Evolutionary conservation across 2,113 vertebrate genomes (phyloP).

Genomic region (Chaenogobius annularis): DNA sequence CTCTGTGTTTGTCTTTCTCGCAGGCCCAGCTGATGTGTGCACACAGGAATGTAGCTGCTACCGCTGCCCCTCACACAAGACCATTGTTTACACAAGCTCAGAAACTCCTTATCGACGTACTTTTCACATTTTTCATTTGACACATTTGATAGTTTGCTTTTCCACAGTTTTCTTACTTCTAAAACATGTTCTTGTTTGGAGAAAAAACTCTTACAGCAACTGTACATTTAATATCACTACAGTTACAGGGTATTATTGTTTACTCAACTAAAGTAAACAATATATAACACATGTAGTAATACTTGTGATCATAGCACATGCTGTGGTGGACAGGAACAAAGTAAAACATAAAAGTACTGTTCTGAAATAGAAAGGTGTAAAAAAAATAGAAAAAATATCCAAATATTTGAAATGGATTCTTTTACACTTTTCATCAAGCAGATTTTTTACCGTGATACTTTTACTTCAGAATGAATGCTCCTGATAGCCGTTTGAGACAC

Average conservation of each 20-base stretch:
- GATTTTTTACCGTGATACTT: too few relatives aligned
- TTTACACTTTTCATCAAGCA: too few relatives aligned
- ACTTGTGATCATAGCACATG: background rate
- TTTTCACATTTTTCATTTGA: conserved; percentile 17
- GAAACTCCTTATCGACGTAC: conserved; percentile 22
- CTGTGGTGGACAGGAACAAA: too few relatives aligned
- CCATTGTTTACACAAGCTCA: background rate
- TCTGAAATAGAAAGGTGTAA: background rate
- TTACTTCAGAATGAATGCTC: too few relatives aligned
- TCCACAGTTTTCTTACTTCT: background rate
- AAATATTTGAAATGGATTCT: too few relatives aligned
- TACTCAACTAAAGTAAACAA: background rate
- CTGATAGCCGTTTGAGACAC: too few relatives aligned
- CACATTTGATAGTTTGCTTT: conserved; percentile 19
- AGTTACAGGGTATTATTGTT: background rate
- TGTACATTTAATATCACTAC: background rate
- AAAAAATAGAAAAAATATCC: too few relatives aligned
- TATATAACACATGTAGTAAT: background rate
- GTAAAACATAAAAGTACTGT: background rate
- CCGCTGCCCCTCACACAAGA: conserved; percentile 64
- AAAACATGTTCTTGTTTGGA: background rate
- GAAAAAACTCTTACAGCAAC: background rate
- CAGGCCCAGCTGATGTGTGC: conserved; percentile 76
- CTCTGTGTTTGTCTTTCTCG: conserved; percentile 77
- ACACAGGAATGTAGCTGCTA: conserved; percentile 74